phyloP scores from a whole-genome alignment of 2,113 vertebrate genomes.

The Neopipo cinnamomea region DNA sequence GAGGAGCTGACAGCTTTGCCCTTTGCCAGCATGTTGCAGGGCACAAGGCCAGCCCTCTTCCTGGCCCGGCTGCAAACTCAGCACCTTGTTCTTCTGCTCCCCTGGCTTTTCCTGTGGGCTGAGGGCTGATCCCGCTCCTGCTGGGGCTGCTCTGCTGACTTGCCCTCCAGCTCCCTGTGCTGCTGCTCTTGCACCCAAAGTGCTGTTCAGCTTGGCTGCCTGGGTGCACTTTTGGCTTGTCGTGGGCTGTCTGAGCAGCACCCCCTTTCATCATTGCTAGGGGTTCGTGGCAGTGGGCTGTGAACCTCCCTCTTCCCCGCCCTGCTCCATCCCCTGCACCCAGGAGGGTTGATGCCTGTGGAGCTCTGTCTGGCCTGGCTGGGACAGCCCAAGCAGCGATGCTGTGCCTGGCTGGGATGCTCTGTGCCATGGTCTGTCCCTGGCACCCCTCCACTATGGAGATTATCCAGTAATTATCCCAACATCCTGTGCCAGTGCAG shows the following conservation, averaged over 20 bases:
- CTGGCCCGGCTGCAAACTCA: neutral
- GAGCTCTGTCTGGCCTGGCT: neutral
- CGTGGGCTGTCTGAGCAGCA: neutral
- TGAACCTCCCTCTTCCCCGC: neutral
- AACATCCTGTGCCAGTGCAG: neutral
- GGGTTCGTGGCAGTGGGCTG: neutral
- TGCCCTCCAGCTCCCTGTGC: neutral
- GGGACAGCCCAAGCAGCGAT: neutral
- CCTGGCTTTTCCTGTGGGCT: neutral
- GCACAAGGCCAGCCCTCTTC: neutral
- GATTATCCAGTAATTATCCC: neutral
- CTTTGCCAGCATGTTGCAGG: neutral
- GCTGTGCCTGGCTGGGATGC: neutral
- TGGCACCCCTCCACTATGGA: accelerated
- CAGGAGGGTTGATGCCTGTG: neutral
- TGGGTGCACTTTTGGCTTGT: neutral
- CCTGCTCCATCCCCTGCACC: neutral
- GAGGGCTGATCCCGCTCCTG: neutral
- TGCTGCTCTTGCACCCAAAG: accelerated
- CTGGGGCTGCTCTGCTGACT: neutral
- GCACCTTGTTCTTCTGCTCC: neutral
- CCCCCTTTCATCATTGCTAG: neutral
- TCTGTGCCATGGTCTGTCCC: neutral
- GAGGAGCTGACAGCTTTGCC: neutral
- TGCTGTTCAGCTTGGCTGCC: neutral